Base-by-base conservation (phyloP, 2,888 invertebrate species). In the Pachydiplax longipennis region DNA sequence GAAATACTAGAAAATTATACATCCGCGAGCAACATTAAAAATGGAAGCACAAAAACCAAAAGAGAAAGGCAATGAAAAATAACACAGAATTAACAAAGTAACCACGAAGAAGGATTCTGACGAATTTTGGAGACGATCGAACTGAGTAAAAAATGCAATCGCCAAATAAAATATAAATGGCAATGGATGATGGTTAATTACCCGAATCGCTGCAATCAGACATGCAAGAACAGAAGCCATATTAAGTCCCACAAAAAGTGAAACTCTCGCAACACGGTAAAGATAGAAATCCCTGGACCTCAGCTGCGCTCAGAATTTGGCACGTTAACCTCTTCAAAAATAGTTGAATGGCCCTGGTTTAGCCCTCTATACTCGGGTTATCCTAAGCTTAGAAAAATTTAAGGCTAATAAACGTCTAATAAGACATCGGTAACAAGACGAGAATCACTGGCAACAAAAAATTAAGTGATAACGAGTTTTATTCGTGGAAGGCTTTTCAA, bases 221-320 rank as follows among this genome's bases (percentile, higher is more conserved):
- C 87, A n/a, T 61, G 61, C 87, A n/a, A n/a, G 87, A 12, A 25
- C 25, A 18, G 31, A 73, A 73, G 25, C 73, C 25, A 25, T 31
- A 87, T 22, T 37, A 87, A 87, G 37, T 58, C 87, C 37, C 37
- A 37, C 87, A 61, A 87, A 87, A 87, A 87, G 87, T 65, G 87
- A 65, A 87, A 61, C 58, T 87, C 87, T 87, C 87, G 87, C 37
- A 87, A 58, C 37, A 87, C 61, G 87, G 87, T 87, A 87, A 87
- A 87, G 87, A 87, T 87, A 87, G 87, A 87, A 87, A 87, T 87
- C 87, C 87, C 87, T 87, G 87, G 87, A 65, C 87, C 87, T 87
- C 87, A 65, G 87, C 61, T 61, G 87, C 61, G 87, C 65, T 87
- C 87, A 87, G 87, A 87, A 87, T 87, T 87, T 87, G 87, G 87